Base-by-base conservation (phyloP, 2,888 invertebrate species). In the Agapetus fuscipes region DNA sequence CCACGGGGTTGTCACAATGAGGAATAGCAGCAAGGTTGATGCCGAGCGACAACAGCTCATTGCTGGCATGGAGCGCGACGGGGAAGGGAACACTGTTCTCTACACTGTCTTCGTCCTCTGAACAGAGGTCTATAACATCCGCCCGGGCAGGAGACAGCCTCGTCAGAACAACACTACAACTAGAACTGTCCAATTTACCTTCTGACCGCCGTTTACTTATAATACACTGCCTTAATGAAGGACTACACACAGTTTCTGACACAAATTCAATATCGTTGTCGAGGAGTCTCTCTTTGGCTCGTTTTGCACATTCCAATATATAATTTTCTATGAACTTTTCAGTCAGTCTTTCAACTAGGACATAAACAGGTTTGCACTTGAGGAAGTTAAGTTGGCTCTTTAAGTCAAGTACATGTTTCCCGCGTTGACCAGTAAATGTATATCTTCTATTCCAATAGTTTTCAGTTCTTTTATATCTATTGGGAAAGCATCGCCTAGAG, bases 101-200 rank as follows among this genome's bases (percentile, higher is more conserved):
- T 49, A 55, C 56, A n/a, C 17, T 24, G 9, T 41, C 30, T 3
- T 55, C 58, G 44, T 80, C 80, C 50, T 79, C 80, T 2, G 80
- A 79, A 57, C 80, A 80, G 54, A 80, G 66, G 56, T 80, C 77
- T 50, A 80, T 79, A 55, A 76, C 73, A 48, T 63, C 64, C 20
- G 36, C 30, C n/a, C 11, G 16, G n/a, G n/a, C n/a, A n/a, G n/a
- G n/a, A n/a, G n/a, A n/a, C n/a, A n/a, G n/a, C n/a, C n/a, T n/a
- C n/a, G n/a, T n/a, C n/a, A n/a, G n/a, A n/a, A n/a, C n/a, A n/a
- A n/a, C n/a, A n/a, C n/a, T n/a, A n/a, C n/a, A n/a, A n/a, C n/a
- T n/a, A n/a, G n/a, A n/a, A n/a, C n/a, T n/a, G n/a, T n/a, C n/a
- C n/a, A n/a, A n/a, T n/a, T n/a, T n/a, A n/a, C n/a, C n/a, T n/a